Evolutionary conservation across 2,888 invertebrate species (phyloP).

Genomic region (Tridacna crocea): DNA sequence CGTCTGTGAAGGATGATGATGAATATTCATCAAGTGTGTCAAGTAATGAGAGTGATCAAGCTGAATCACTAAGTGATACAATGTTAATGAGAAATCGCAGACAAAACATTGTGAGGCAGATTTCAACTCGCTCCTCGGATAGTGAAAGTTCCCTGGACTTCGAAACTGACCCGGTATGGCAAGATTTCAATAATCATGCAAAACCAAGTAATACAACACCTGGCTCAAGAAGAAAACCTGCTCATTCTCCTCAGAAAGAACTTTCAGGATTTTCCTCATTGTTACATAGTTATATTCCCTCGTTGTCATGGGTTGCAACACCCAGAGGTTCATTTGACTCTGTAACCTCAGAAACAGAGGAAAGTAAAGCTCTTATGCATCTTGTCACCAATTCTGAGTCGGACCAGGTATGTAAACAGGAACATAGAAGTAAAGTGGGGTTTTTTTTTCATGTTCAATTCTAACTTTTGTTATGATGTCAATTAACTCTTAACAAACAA

Average conservation of each 20-base stretch:
- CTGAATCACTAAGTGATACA: constrained; percentile 24
- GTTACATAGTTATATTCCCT: constrained; percentile 49
- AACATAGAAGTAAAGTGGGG: not conserved
- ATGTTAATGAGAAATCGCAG: constrained; percentile 1
- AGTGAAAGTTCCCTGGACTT: constrained; percentile 50
- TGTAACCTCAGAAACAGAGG: constrained; percentile 52
- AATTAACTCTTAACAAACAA: too few species aligned
- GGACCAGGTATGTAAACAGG: constrained; percentile 49
- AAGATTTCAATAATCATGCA: constrained; percentile 24
- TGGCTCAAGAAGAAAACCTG: not conserved
- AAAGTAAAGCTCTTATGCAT: constrained; percentile 50
- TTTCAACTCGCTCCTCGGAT: constrained; percentile 41
- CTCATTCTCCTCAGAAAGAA: constrained; percentile 19
- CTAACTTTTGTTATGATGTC: too few species aligned
- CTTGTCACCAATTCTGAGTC: constrained; percentile 53
- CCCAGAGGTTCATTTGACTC: constrained; percentile 54
- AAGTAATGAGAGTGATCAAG: constrained; percentile 56
- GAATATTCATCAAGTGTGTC: constrained; percentile 49
- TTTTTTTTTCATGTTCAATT: too few species aligned
- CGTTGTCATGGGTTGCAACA: constrained; percentile 29
- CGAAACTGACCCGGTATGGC: constrained; percentile 41
- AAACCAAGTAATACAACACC: not conserved
- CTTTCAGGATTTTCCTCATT: constrained; percentile 35
- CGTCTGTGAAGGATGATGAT: constrained; percentile 34
- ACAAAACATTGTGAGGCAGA: constrained; percentile 18